Evolutionary conservation across 2,113 vertebrate species (phyloP).

Genomic region (Apodemus speciosus): DNA sequence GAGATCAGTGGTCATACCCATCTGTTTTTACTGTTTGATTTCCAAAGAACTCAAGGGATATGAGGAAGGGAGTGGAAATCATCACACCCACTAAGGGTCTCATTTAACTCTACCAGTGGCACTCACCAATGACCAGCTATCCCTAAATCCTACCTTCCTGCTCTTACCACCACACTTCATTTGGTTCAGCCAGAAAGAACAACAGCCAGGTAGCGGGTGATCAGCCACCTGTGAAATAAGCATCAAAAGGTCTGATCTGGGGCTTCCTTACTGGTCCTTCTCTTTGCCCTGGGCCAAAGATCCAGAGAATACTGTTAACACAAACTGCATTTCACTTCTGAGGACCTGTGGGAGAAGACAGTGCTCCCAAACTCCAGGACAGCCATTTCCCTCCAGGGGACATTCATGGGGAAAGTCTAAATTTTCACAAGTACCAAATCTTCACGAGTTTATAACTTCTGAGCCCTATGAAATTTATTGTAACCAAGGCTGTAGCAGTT

Average conservation of each 20-base stretch:
- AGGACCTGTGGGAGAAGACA: conserved; percentile 58
- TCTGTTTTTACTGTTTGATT: conserved; percentile 19
- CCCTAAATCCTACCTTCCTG: not conserved
- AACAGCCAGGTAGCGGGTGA: not conserved
- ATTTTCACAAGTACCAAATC: conserved; percentile 78
- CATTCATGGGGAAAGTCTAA: conserved; percentile 69
- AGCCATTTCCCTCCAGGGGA: conserved; percentile 59
- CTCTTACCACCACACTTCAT: not conserved
- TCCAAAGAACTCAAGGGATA: conserved; percentile 7
- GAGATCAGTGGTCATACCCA: not conserved
- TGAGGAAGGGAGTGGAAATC: conserved; percentile 33
- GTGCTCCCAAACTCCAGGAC: conserved; percentile 34
- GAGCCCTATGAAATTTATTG: conserved; percentile 75
- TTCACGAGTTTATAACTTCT: conserved; percentile 81
- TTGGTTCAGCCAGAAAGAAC: conserved; percentile 26
- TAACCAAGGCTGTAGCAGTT: conserved; percentile 79
- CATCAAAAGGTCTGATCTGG: conserved; percentile 41
- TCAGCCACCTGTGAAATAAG: conserved; percentile 75
- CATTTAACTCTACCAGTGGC: not conserved
- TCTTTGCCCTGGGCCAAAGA: conserved; percentile 22
- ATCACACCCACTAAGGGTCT: not conserved
- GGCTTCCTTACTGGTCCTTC: conserved; percentile 55
- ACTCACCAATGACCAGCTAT: conserved; percentile 30
- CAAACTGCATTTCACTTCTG: conserved; percentile 53
- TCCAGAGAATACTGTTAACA: conserved; percentile 51